Evolutionary conservation across 2,888 invertebrate genomes (phyloP), one percentile per base, ranked within the genome.

Genomic region (Troides oblongomaculatus): DNA sequence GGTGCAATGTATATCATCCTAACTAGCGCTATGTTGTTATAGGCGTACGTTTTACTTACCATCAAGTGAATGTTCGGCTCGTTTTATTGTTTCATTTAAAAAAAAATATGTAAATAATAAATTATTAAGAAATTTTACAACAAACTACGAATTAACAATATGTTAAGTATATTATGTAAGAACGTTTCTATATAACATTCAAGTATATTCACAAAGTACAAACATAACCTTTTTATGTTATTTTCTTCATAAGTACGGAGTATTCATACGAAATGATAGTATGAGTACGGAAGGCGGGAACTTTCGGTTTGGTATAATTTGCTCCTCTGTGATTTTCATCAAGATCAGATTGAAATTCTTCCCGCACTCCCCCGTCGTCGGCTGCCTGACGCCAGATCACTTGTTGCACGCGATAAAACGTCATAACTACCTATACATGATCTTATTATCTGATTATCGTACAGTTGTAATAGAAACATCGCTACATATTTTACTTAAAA

Each of bases 301-400:
- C 56, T 57, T 21, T 57, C 81, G 82, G 78, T 81, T 78, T 82
- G 83, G 78, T 86, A 86, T 88, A 89, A 89, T 89, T 89, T 88
- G 86, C 88, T 87, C 87, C 85, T 86, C 80, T 79, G 85, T 84
- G 83, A 82, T 79, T 79, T 84, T 89, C 88, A 87, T 89, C 89
- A 86, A 82, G 82, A 77, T 84, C 89, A 89, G 90, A 91, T 92
- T 91, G 89, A 88, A 90, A 92, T 91, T 90, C 90, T 86, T 86
- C 79, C 80, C 81, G 82, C 77, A 79, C 79, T 81, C 83, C 83
- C 82, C 78, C 81, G 85, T 80, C 84, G 81, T 75, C 88, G 85
- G 76, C 86, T 79, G 79, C 69, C 81, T 80, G 89, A 88, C 89
- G 90, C 90, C 87, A 72, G 68, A 74, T 73, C 81, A 89, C 90